These are phyloP conservation scores for Myocastor coypus DNA, from an alignment of 2,113 vertebrate genomes.

Conservation along the genomic window DNA sequence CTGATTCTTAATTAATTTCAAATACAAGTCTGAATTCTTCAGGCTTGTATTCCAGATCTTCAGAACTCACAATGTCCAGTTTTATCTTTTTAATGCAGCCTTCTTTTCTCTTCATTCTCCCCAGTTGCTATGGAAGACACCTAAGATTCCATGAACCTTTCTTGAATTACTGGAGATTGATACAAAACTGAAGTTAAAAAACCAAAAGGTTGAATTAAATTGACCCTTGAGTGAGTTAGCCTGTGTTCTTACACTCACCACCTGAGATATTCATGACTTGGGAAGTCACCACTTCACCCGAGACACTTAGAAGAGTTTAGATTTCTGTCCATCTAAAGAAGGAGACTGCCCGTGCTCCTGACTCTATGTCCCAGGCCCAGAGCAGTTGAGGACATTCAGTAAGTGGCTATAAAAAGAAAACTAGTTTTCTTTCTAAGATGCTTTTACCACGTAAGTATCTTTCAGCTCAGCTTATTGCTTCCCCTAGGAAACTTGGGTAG, in stretches of 20 bases:
- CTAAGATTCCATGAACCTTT: not conserved
- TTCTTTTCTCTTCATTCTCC: not conserved
- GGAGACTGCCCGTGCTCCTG: not conserved
- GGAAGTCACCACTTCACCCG: not conserved
- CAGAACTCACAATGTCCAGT: not conserved
- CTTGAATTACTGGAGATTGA: not conserved
- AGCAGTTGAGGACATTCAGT: not conserved
- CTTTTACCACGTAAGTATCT: not conserved
- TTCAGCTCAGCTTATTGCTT: not conserved
- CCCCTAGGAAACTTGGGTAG: not conserved
- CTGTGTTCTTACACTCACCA: not conserved
- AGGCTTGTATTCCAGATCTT: not conserved
- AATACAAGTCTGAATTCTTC: slow-evolving; percentile 25
- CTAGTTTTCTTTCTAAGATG: not conserved
- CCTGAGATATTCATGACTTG: not conserved
- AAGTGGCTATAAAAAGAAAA: not conserved
- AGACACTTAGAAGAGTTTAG: not conserved
- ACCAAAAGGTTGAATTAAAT: not conserved
- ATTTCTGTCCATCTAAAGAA: not conserved
- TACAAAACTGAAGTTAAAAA: slow-evolving; percentile 20
- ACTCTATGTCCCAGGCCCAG: not conserved
- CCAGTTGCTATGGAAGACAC: not conserved
- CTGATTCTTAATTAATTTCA: slow-evolving; percentile 25
- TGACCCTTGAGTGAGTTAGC: not conserved
- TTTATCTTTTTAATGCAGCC: slow-evolving; percentile 10